A percentile compares a stretch with the other conserved stretches of the same genome.
Evolutionary conservation across 1,140 invertebrate species (phyloP).

Genomic region (Ganaspis sp.): DNA sequence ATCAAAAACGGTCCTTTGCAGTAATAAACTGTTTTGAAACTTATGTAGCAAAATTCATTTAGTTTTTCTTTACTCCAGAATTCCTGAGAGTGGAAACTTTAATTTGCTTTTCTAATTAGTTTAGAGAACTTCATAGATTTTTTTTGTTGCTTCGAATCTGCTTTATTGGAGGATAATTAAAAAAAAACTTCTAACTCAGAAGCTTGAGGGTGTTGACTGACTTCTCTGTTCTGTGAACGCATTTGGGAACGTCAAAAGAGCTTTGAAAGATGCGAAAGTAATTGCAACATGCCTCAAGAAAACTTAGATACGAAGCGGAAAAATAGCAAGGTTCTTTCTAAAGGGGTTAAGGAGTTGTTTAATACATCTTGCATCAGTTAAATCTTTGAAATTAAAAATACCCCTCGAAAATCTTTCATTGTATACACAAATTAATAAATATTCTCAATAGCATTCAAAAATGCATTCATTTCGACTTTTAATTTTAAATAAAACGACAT

Average conservation of each 20-base stretch:
- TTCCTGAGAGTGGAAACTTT: background rate
- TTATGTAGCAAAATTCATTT: no score
- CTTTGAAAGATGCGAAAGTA: constrained; percentile 4
- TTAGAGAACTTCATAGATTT: no score
- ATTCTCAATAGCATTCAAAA: no score
- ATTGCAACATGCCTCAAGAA: constrained; percentile 4
- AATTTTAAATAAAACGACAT: no score
- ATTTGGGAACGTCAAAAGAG: constrained; percentile 4
- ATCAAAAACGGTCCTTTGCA: no score
- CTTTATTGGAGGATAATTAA: no score
- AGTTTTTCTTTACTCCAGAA: no score
- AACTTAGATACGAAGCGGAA: background rate
- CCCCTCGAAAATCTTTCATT: no score
- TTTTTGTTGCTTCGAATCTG: no score
- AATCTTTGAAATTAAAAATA: background rate
- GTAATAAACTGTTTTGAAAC: no score
- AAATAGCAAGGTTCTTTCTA: constrained; percentile 14
- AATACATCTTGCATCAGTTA: background rate
- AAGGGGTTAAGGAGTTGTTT: background rate
- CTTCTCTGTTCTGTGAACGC: background rate
- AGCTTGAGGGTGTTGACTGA: background rate
- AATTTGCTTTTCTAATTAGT: background rate
- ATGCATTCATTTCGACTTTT: no score
- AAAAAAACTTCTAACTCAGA: background rate
- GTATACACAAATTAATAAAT: no score